Evolutionary conservation across 2,888 invertebrate genomes (phyloP).

Genomic region (Ctenicera cuprea): DNA sequence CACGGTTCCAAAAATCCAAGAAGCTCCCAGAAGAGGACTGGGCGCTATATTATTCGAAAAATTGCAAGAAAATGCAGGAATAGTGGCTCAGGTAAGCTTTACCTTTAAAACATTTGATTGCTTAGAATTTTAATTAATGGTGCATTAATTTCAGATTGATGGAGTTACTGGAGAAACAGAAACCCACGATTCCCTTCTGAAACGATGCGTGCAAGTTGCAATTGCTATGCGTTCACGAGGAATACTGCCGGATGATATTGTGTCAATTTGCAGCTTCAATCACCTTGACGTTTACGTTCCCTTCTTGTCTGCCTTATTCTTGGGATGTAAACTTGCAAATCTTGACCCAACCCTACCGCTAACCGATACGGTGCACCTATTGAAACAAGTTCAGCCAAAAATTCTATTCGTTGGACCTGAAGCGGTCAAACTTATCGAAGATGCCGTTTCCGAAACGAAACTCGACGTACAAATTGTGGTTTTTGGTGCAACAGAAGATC

Average conservation of each 20-base stretch:
- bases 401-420: constrained; percentile 50
- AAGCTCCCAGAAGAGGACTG: constrained; percentile 59
- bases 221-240: constrained; percentile 62
- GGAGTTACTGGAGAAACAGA: constrained; percentile 59
- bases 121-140: too few relatives aligned
- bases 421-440: constrained; percentile 51
- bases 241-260: constrained; percentile 70
- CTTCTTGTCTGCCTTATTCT: constrained; percentile 72
- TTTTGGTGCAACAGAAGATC: constrained; percentile 56
- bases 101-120: neutral
- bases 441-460: constrained; percentile 43
- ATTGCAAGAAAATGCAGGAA: constrained; percentile 61
- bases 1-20: constrained; percentile 5
- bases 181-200: constrained; percentile 66
- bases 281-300: constrained; percentile 72
- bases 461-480: constrained; percentile 55
- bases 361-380: constrained; percentile 57
- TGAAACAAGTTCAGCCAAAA: constrained; percentile 60
- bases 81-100: constrained; percentile 64
- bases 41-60: constrained; percentile 62
- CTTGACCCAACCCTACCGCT: constrained; percentile 61
- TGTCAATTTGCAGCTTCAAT: constrained; percentile 72
- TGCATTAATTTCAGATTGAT: constrained; percentile 33
- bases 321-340: constrained; percentile 67
- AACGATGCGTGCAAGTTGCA: constrained; percentile 30